Conservation (phyloP, 1,140 invertebrate species). For the Cheumatopsyche charites region DNA sequence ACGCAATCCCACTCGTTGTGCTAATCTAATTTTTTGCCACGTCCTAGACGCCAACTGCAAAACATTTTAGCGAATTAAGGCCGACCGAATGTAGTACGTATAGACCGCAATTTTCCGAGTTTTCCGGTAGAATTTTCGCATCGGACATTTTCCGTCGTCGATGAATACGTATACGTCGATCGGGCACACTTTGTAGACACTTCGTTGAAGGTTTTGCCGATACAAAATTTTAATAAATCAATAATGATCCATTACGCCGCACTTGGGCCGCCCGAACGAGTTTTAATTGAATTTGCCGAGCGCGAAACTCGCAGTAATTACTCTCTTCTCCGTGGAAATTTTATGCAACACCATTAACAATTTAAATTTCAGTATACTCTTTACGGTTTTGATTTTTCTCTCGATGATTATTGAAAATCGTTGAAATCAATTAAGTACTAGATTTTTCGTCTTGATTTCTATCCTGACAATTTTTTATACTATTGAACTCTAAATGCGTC, state of each 20-base stretch:
- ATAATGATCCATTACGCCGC: conserved; percentile 13
- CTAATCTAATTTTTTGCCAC: no score
- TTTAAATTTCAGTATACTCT: conserved; percentile 16
- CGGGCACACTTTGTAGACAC: background rate
- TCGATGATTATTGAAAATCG: background rate
- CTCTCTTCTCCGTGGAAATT: conserved; percentile 13
- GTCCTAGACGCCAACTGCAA: no score
- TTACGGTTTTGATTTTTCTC: background rate
- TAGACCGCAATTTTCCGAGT: background rate
- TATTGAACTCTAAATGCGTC: background rate
- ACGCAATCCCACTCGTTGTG: no score
- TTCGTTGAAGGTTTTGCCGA: background rate
- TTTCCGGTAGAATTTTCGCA: background rate
- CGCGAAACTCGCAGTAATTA: conserved; percentile 12
- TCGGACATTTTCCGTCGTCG: no score
- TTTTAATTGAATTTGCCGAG: conserved; percentile 18
- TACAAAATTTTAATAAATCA: conserved; percentile 24
- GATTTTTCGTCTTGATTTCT: background rate
- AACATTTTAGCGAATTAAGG: no score
- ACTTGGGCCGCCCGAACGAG: conserved; percentile 6
- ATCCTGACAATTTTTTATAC: background rate
- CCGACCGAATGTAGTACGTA: no score
- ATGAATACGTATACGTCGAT: no score
- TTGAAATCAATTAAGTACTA: background rate
- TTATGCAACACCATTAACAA: conserved; percentile 18